phyloP scores from a whole-genome alignment of 2,113 vertebrate genomes.

The Syngnathus typhle region DNA sequence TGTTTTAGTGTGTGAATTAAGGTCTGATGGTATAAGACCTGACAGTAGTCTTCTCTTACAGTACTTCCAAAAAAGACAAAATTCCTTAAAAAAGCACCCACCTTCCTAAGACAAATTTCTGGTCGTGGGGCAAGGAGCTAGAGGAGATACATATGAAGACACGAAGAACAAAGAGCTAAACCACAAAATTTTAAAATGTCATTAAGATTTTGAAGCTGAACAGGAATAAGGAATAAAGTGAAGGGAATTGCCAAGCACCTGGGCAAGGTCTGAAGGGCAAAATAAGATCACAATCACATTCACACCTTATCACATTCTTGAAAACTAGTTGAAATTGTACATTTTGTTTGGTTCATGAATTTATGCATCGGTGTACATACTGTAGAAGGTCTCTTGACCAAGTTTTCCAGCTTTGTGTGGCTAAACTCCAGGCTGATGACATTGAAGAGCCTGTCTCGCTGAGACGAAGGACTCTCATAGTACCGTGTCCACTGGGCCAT shows the following conservation, averaged over 20 bases:
- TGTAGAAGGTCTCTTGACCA: constrained; percentile 80
- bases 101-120: no score
- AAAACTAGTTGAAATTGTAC: background rate
- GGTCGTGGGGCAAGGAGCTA: no score
- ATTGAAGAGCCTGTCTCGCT: constrained; percentile 94
- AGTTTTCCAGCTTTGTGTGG: constrained; percentile 91
- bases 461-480: constrained; percentile 84
- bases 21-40: no score
- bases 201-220: background rate
- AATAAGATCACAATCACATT: background rate
- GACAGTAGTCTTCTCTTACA: no score
- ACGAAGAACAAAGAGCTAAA: no score
- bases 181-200: no score
- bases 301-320: no score
- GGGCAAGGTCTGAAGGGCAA: background rate
- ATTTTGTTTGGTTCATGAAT: background rate
- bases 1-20: no score
- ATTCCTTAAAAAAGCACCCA: no score
- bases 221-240: background rate
- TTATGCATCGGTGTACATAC: constrained; percentile 20
- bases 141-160: no score
- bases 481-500: constrained; percentile 98
- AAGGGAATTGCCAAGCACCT: background rate
- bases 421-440: constrained; percentile 98
- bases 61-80: no score